phyloP scores from a whole-genome alignment of 2,797 vertebrate species.

The Furcifer pardalis region DNA sequence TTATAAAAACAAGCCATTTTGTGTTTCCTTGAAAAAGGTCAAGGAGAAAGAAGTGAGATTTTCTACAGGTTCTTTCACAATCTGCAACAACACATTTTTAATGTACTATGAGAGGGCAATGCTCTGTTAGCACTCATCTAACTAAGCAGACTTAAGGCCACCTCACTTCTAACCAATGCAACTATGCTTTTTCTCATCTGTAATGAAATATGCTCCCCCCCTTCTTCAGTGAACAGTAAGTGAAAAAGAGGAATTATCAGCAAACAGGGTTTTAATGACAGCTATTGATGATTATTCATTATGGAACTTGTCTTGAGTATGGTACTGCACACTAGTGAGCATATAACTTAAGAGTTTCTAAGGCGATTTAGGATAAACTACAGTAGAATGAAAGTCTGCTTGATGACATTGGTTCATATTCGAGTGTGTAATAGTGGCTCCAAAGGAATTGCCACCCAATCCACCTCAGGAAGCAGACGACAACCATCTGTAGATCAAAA shows the following conservation, averaged over 20 bases:
- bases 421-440: not conserved
- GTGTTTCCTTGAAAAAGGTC: not conserved
- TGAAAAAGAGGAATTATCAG: not conserved
- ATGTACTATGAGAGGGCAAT: not conserved
- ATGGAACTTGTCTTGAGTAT: conserved; percentile 31
- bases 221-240: not conserved
- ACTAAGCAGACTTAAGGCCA: not conserved
- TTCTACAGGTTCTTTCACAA: not conserved
- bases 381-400: not conserved
- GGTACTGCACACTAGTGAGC: not conserved
- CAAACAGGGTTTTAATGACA: conserved; percentile 10
- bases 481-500: no score
- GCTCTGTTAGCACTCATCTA: not conserved
- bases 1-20: not conserved
- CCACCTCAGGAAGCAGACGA: no score
- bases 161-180: not conserved
- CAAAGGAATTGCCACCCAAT: no score
- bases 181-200: not conserved
- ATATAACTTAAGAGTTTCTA: not conserved
- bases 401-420: not conserved
- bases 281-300: conserved; percentile 31
- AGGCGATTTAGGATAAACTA: not conserved
- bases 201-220: not conserved
- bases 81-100: not conserved
- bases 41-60: not conserved